phyloP scores from a whole-genome alignment of 2,797 vertebrate genomes.

The Pachyuromys duprasi region DNA sequence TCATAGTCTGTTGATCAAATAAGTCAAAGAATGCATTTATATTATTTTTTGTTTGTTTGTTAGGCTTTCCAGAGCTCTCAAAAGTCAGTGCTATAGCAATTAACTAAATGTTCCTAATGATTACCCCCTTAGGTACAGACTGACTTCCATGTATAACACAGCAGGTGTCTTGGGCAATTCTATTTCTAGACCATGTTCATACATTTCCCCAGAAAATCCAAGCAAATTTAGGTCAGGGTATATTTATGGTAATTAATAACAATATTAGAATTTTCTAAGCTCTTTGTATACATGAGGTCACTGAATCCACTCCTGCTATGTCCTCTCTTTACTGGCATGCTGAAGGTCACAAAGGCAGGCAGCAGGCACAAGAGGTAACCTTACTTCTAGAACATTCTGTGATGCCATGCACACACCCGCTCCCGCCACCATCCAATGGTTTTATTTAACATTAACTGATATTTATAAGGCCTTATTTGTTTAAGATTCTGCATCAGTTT shows the following conservation, averaged over 20 bases:
- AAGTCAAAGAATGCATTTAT: background rate
- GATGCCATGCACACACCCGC: background rate
- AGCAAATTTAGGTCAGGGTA: background rate
- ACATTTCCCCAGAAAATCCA: background rate
- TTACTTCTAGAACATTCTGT: background rate
- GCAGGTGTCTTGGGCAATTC: background rate
- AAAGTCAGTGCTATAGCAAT: background rate
- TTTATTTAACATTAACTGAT: slow-evolving; percentile 24
- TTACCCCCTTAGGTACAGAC: accelerated
- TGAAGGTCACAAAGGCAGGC: background rate
- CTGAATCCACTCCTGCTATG: background rate
- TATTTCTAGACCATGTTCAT: background rate
- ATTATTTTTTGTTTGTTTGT: background rate
- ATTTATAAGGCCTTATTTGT: background rate
- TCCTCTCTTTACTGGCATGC: background rate
- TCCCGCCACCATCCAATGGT: too few relatives aligned
- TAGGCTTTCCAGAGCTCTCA: background rate
- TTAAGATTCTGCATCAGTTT: background rate
- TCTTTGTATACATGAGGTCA: background rate
- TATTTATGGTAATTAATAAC: slow-evolving; percentile 16
- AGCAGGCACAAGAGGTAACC: background rate
- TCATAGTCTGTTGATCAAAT: slow-evolving; percentile 26
- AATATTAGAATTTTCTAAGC: background rate
- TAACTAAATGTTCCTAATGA: background rate
- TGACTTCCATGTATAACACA: background rate